Evolutionary conservation across 2,888 invertebrate species (phyloP), one percentile per base, ranked within the genome.

Genomic region (Scrobipalpa atriplicella): DNA sequence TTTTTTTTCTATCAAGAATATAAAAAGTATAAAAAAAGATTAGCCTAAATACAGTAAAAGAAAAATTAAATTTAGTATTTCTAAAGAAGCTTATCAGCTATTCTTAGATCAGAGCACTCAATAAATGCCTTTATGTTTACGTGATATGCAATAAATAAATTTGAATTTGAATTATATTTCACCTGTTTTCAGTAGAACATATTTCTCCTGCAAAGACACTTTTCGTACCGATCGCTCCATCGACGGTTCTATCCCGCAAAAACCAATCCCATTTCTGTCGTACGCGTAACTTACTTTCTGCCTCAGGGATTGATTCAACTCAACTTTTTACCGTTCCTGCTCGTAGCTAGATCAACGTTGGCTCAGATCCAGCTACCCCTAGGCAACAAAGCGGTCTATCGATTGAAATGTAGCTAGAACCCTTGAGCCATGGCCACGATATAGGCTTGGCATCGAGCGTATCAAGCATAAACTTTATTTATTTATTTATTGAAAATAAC

Each of bases 211-310:
- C 8, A 38, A 38, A 7, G 6, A 7, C 39, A 5, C 39, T n/a
- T 47, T 10, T 16, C 7, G n/a, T 47, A 9, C 21, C 13, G 10
- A 11, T 8, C 11, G 19, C 21, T 21, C 9, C 29, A 56, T 29
- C 13, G 10, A 11, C 2, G 3, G 19, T 11, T 21, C 9, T 56
- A 56, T 29, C 54, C 61, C 18, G 38, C 11, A 19, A 61, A 38
- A 39, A 18, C 61, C 18, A 41, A 61, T 62, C 62, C 62, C 21
- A 47, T 62, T 47, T 16, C 21, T 62, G 43, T 18, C 62, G 61
- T 36, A 11, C 58, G n/a, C 47, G 47, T 39, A 18, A 7, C 62
- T 41, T 29, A 62, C n/a, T 21, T n/a, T 21, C 47, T n/a, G 21
- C 41, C 62, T 19, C 62, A n/a, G 41, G 19, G 29, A 43, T 62